Conservation (phyloP, 2,113 vertebrate species). For the Corvus moneduloides region DNA sequence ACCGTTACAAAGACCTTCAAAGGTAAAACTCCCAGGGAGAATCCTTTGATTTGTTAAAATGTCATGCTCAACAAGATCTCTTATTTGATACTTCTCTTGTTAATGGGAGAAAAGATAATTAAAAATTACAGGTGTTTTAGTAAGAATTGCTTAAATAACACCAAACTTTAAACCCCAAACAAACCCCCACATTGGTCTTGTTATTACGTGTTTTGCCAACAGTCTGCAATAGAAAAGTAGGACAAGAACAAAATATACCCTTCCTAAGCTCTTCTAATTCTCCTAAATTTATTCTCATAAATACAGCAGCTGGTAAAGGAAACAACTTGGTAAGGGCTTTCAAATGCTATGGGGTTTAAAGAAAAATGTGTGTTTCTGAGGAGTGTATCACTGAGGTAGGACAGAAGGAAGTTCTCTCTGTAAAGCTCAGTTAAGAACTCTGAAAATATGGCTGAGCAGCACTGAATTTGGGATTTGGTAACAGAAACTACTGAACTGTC, state of each 20-base stretch:
- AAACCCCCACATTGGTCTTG: accelerated
- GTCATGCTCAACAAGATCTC: not conserved
- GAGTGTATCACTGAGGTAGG: not conserved
- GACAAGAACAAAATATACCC: not conserved
- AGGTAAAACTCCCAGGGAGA: slow-evolving; percentile 73
- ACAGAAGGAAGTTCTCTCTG: not conserved
- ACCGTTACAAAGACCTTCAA: slow-evolving; percentile 88
- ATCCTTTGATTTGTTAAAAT: not conserved
- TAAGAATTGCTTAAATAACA: not conserved
- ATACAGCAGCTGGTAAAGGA: not conserved
- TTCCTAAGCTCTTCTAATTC: not conserved
- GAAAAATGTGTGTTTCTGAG: not conserved
- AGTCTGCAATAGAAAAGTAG: not conserved
- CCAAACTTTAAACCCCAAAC: not conserved
- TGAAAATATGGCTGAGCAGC: not conserved
- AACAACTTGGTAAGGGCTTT: not conserved
- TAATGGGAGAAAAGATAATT: not conserved
- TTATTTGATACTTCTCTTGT: not conserved
- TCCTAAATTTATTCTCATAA: not conserved
- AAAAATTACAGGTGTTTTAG: not conserved
- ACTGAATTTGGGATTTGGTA: not conserved
- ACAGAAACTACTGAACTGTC: not conserved
- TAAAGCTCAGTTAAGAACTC: not conserved
- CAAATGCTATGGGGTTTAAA: not conserved
- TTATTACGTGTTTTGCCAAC: not conserved